These are phyloP conservation scores for Arvicanthis niloticus DNA, from an alignment of 2,113 vertebrate species.

Conservation along the genomic window DNA sequence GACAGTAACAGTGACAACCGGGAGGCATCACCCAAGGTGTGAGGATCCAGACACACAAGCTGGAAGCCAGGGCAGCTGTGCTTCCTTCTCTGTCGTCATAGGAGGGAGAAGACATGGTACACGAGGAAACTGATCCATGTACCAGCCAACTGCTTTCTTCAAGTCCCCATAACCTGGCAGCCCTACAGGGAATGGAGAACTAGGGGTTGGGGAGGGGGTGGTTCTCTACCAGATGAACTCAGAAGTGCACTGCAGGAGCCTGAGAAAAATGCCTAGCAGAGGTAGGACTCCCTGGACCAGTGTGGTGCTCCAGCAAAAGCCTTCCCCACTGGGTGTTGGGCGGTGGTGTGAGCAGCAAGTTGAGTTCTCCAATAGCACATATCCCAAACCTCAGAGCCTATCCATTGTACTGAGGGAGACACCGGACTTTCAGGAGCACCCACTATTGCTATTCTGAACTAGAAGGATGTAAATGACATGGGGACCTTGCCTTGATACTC, in stretches of 20 bases:
- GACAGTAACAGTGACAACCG: neutral
- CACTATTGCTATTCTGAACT: neutral
- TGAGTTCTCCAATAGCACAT: neutral
- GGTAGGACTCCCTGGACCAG: neutral
- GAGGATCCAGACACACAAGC: neutral
- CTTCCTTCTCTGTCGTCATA: neutral
- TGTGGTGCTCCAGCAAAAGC: rapidly evolving
- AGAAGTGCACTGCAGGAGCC: neutral
- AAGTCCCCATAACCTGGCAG: neutral
- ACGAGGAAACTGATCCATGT: neutral
- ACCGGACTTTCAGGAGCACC: neutral
- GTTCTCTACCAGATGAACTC: neutral
- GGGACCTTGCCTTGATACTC: neutral
- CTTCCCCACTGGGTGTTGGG: rapidly evolving
- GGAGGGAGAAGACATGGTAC: neutral
- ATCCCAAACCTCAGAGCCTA: neutral
- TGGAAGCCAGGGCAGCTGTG: neutral
- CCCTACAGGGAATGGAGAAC: neutral
- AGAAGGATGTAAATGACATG: neutral
- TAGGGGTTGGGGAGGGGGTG: no score
- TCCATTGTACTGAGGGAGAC: no score
- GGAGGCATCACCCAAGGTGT: neutral
- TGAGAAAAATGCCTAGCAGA: neutral
- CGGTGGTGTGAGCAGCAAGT: rapidly evolving
- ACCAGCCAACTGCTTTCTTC: neutral